phyloP scores from a whole-genome alignment of 2,797 vertebrate species.

The Scolopax bukidnonensis region DNA sequence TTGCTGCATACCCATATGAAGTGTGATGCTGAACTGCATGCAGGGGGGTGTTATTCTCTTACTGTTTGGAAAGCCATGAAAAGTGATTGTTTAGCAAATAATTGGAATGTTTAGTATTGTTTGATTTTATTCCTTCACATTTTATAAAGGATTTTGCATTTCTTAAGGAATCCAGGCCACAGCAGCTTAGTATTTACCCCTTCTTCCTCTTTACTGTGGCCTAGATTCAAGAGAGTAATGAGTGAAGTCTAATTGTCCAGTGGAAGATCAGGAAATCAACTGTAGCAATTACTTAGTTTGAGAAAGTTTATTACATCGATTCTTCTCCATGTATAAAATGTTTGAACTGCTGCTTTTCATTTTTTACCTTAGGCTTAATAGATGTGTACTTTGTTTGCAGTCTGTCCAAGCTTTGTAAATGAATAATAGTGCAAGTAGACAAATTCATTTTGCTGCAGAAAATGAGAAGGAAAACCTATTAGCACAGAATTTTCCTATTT shows the following conservation, averaged over 20 bases:
- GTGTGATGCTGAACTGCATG: not conserved
- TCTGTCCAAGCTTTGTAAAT: not conserved
- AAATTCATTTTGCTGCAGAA: not conserved
- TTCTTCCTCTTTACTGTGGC: not conserved
- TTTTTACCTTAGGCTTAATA: not conserved
- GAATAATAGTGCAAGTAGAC: not conserved
- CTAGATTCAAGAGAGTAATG: conserved; percentile 55
- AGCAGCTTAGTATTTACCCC: not conserved
- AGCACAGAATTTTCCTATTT: not conserved
- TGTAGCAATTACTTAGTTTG: not conserved
- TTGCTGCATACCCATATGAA: not conserved
- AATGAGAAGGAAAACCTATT: not conserved
- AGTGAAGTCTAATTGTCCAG: conserved; percentile 11
- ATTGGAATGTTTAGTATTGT: not conserved
- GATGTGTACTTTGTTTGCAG: not conserved
- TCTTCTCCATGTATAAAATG: not conserved
- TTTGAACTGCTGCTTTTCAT: not conserved
- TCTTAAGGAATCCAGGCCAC: conserved; percentile 32
- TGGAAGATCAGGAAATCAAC: not conserved
- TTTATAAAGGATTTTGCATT: not conserved
- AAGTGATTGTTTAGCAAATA: not conserved
- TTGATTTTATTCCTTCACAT: not conserved
- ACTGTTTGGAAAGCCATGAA: not conserved
- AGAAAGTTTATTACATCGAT: not conserved
- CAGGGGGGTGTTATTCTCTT: not conserved